These are phyloP conservation scores for Aspiorhynchus laticeps DNA, from an alignment of 2,113 vertebrate genomes.

Conservation along the genomic window DNA sequence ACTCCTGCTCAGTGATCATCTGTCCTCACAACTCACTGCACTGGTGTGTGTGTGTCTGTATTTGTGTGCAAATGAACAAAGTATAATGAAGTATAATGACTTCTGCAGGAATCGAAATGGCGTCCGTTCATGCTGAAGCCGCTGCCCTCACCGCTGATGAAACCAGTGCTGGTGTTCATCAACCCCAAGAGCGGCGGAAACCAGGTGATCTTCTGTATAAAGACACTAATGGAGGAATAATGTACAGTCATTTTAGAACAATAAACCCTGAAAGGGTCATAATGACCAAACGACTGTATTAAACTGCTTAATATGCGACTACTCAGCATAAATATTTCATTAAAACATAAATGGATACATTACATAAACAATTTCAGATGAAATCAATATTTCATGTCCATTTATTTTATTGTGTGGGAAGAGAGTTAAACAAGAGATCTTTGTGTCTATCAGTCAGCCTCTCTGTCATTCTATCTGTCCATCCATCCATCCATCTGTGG, in stretches of 20 bases:
- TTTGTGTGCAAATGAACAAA: background rate
- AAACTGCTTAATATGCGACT: background rate
- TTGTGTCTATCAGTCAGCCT: background rate
- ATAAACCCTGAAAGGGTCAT: background rate
- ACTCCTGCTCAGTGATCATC: constrained; percentile 48
- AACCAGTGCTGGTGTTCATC: constrained; percentile 96
- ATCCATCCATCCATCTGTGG: too few relatives aligned
- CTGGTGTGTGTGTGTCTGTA: constrained; percentile 14
- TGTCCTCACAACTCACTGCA: constrained; percentile 41
- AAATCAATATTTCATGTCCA: too few relatives aligned
- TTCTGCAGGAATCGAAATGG: constrained; percentile 90
- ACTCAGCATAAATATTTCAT: background rate
- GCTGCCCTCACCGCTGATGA: constrained; percentile 94
- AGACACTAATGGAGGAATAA: background rate
- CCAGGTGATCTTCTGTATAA: constrained; percentile 79
- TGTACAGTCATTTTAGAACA: background rate
- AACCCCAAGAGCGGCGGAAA: constrained; percentile 98
- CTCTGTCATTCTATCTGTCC: background rate
- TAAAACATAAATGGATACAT: background rate
- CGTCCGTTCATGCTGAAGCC: constrained; percentile 96
- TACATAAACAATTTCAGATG: background rate
- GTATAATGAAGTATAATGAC: background rate
- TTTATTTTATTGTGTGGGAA: too few relatives aligned
- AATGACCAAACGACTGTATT: background rate
- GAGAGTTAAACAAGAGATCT: background rate